Conservation (phyloP, 2,113 vertebrate genomes). For the Pycnonotus jocosus region DNA sequence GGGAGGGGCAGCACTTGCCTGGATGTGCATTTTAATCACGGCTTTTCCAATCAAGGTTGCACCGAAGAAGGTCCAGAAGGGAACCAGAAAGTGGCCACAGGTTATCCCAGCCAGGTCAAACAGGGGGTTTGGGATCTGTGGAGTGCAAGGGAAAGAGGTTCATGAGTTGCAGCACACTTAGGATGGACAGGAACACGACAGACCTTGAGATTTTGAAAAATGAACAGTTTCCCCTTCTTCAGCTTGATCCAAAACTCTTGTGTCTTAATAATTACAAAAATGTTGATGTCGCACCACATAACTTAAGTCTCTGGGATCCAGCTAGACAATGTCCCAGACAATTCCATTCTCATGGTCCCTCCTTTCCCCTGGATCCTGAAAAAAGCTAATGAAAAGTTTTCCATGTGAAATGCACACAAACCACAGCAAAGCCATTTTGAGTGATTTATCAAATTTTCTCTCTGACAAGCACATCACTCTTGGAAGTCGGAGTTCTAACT, state of each 20-base stretch:
- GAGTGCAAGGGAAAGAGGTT: neutral
- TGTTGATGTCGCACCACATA: neutral
- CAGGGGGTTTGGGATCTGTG: slow-evolving; percentile 87
- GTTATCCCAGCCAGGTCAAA: slow-evolving; percentile 96
- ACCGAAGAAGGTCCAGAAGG: slow-evolving; percentile 96
- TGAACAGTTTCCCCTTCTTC: neutral
- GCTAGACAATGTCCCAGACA: slow-evolving; percentile 59
- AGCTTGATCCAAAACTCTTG: neutral
- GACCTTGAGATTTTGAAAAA: neutral
- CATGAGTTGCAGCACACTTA: neutral
- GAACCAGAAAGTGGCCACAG: slow-evolving; percentile 88
- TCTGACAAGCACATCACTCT: slow-evolving; percentile 39
- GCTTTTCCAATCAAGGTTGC: slow-evolving; percentile 96
- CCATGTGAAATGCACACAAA: slow-evolving; percentile 61
- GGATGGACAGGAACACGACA: neutral
- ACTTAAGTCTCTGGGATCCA: slow-evolving; percentile 28
- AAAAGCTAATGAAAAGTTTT: slow-evolving; percentile 21
- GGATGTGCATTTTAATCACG: slow-evolving; percentile 97
- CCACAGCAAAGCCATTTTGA: slow-evolving; percentile 56
- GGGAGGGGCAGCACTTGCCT: slow-evolving; percentile 75
- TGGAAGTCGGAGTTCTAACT: neutral
- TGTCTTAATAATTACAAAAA: neutral
- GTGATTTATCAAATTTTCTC: slow-evolving; percentile 45
- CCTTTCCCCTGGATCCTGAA: slow-evolving; percentile 50
- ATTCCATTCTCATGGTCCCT: slow-evolving; percentile 56